Evolutionary conservation across 2,888 invertebrate species (phyloP).

Genomic region (Sphecodes monilicornis): DNA sequence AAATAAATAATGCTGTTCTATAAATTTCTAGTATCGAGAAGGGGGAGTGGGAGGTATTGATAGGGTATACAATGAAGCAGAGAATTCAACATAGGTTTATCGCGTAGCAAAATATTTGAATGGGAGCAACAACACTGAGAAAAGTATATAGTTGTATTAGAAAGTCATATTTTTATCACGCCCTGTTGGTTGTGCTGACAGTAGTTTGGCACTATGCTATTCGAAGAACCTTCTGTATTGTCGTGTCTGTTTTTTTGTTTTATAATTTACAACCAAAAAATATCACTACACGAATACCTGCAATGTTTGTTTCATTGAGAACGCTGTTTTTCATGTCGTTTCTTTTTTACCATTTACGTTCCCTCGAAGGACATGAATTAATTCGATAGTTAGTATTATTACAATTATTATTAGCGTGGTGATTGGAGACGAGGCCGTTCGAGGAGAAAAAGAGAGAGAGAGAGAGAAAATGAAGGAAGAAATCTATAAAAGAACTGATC

Average conservation of each 20-base stretch:
- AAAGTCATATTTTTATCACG: constrained; percentile 56
- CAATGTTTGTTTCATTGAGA: constrained; percentile 64
- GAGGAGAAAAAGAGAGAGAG: neutral
- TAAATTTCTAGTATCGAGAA: constrained; percentile 42
- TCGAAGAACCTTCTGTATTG: constrained; percentile 65
- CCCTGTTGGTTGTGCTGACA: constrained; percentile 55
- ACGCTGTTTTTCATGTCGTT: constrained; percentile 60
- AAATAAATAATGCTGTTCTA: constrained; percentile 53
- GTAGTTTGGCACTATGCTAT: constrained; percentile 59
- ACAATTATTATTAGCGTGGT: constrained; percentile 69
- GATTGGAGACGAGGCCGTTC: constrained; percentile 58
- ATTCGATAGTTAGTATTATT: constrained; percentile 67
- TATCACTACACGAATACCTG: constrained; percentile 66
- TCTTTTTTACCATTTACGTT: constrained; percentile 51
- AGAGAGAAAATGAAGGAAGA: neutral
- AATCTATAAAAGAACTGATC: constrained; percentile 31
- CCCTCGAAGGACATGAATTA: constrained; percentile 63
- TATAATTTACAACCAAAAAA: constrained; percentile 71
- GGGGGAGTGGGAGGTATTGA: neutral
- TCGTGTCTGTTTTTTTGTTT: constrained; percentile 52
- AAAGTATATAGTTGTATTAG: constrained; percentile 42
- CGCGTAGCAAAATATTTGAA: constrained; percentile 47
- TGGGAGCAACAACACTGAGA: constrained; percentile 60
- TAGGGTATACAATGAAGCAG: constrained; percentile 18
- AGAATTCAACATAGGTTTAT: constrained; percentile 22